Conservation (phyloP, 2,888 invertebrate genomes). For the Hirtodrosophila duncani region DNA sequence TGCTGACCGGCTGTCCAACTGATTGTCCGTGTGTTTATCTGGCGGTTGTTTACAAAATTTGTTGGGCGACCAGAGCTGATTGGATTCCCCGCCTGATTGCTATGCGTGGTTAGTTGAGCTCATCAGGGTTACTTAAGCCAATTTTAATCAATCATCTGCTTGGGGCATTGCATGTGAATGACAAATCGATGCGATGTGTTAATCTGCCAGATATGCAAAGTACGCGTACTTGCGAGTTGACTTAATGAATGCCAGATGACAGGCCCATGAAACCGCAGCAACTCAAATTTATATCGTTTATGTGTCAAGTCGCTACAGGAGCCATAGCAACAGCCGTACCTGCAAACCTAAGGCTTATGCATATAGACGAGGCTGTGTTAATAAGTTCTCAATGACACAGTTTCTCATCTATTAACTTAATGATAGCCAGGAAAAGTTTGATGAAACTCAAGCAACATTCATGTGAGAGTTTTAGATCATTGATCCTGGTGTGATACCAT, state of each 20-base stretch:
- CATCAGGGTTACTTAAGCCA: constrained; percentile 45
- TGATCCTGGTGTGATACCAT: no score
- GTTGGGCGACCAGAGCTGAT: constrained; percentile 45
- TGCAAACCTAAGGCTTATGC: no score
- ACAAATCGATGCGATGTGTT: constrained; percentile 36
- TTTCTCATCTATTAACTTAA: no score
- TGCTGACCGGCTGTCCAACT: neutral
- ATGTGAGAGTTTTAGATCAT: no score
- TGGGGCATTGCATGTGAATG: constrained; percentile 19
- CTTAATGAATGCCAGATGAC: constrained; percentile 46
- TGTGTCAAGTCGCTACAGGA: constrained; percentile 31
- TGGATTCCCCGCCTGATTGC: constrained; percentile 39
- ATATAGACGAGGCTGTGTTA: no score
- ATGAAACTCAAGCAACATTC: no score
- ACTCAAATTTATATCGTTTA: constrained; percentile 10
- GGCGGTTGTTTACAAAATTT: constrained; percentile 35
- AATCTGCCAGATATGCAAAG: constrained; percentile 14
- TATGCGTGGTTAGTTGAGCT: constrained; percentile 27
- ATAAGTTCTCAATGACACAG: no score
- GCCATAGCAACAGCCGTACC: constrained; percentile 3
- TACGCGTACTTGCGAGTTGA: no score
- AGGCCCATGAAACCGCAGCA: constrained; percentile 10
- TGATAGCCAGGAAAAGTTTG: no score
- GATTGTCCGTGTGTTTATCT: constrained; percentile 38
- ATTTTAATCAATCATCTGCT: constrained; percentile 49